These are phyloP conservation scores for Sympetrum striolatum DNA, from an alignment of 2,888 invertebrate genomes.

Conservation along the genomic window DNA sequence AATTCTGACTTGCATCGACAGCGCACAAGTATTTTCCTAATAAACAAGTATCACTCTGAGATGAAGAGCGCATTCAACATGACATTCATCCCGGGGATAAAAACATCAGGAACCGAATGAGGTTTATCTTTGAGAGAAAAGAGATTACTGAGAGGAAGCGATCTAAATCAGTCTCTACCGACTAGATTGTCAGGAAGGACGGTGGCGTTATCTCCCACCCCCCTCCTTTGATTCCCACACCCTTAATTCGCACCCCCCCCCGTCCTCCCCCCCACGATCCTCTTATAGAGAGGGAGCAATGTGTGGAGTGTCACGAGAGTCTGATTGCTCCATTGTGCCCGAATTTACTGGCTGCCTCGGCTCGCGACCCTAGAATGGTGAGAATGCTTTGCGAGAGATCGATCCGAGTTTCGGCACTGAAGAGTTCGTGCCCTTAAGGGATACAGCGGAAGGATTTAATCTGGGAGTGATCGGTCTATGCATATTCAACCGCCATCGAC, in stretches of 20 bases:
- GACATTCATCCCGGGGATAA: not conserved
- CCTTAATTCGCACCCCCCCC: not conserved
- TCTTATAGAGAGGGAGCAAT: not conserved
- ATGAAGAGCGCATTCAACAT: too few relatives aligned
- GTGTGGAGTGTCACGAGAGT: conserved; percentile 28
- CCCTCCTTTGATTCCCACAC: not conserved
- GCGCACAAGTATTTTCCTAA: too few relatives aligned
- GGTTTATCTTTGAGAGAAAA: not conserved
- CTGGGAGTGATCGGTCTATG: not conserved
- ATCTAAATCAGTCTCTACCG: not conserved
- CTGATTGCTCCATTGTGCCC: conserved; percentile 41
- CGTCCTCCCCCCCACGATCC: not conserved
- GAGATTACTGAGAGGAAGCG: not conserved
- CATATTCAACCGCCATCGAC: not conserved
- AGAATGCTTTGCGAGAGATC: not conserved
- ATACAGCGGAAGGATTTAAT: not conserved
- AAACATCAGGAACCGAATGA: not conserved
- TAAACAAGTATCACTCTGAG: too few relatives aligned
- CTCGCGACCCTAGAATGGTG: conserved; percentile 27
- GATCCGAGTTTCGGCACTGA: not conserved
- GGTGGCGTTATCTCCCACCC: not conserved
- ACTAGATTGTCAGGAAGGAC: not conserved
- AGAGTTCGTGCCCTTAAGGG: not conserved
- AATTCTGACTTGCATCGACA: too few relatives aligned
- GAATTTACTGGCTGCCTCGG: conserved; percentile 9